Base-by-base conservation (phyloP, 2,888 invertebrate species). In the Athalia cordata region DNA sequence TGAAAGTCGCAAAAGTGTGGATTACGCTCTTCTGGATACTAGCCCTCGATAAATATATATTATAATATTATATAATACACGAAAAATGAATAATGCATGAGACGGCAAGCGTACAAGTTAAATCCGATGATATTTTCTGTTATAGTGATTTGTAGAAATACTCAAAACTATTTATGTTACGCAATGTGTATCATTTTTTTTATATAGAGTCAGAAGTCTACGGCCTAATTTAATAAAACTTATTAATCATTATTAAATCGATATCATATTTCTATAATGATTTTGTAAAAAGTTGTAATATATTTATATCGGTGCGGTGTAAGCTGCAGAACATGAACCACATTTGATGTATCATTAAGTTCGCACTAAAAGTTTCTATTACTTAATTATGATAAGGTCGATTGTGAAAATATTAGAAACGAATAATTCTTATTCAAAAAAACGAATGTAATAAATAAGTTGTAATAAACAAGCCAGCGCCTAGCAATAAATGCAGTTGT, bases 261-360 rank as follows among this genome's bases (percentile, higher is more conserved):
- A 88, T 83, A 84, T 82, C 82, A 84, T 86, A 86, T 86, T 84
- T 86, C 84, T 83, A 83, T 47, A 59, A 66, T 49, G 57, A 72
- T 72, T 72, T 82, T 88, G 88, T 88, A 88, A 85, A 88, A 88
- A 88, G 83, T 81, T 88, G 88, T 88, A 88, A 87, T 85, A 87
- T 87, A 88, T 84, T 84, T 82, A 82, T 83, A 29, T 29, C 29
- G 2, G 29, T 29, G 29, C 29, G 29, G 29, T 29, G 29, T 29
- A 29, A 2, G 29, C 29, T 29, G 29, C 29, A n/a, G n/a, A 11
- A 55, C n/a, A 55, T 55, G n/a, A 4, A 55, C n/a, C n/a, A 3
- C n/a, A 11, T 55, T 55, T 55, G 8, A 11, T 55, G 55, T 55
- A 55, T n/a, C 8, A 55, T 55, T 11, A 11, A 55, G 55, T 8